Evolutionary conservation across 2,888 invertebrate genomes (phyloP).

Genomic region (Ormia ochracea): DNA sequence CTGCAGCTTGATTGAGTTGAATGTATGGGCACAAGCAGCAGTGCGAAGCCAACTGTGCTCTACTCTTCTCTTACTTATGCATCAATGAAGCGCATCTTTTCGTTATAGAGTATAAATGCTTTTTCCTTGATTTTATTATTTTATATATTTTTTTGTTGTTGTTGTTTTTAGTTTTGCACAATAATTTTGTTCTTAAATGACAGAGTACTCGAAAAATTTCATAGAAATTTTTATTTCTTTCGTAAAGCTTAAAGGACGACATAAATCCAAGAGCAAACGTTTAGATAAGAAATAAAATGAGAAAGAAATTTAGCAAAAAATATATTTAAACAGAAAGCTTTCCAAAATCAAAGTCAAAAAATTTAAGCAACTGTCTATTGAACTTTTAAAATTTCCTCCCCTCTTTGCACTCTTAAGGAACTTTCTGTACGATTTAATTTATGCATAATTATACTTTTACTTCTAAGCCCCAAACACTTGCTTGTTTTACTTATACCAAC

Average conservation of each 20-base stretch:
- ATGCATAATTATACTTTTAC: conserved; percentile 2
- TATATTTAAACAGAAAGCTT: no score
- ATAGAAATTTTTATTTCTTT: neutral
- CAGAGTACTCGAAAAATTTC: neutral
- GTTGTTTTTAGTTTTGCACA: conserved; percentile 5
- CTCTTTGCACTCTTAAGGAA: no score
- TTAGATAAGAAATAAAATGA: no score
- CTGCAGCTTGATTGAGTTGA: neutral
- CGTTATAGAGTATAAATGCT: conserved; percentile 41
- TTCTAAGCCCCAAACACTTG: neutral
- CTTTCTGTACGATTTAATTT: no score
- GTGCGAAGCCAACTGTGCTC: neutral
- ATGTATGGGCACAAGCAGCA: neutral
- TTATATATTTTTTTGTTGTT: conserved; percentile 1
- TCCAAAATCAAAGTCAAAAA: no score
- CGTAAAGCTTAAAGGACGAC: no score
- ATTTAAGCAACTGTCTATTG: no score
- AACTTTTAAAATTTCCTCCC: no score
- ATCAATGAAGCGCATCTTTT: conserved; percentile 59
- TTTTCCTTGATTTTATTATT: conserved; percentile 5
- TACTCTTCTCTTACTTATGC: conserved; percentile 24
- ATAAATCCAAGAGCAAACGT: no score
- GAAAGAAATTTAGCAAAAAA: no score
- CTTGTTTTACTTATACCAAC: neutral
- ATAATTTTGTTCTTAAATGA: conserved; percentile 35